Evolutionary conservation across 2,113 vertebrate genomes (phyloP), one percentile per base, ranked within the genome.

Genomic region (Xiphias gladius): DNA sequence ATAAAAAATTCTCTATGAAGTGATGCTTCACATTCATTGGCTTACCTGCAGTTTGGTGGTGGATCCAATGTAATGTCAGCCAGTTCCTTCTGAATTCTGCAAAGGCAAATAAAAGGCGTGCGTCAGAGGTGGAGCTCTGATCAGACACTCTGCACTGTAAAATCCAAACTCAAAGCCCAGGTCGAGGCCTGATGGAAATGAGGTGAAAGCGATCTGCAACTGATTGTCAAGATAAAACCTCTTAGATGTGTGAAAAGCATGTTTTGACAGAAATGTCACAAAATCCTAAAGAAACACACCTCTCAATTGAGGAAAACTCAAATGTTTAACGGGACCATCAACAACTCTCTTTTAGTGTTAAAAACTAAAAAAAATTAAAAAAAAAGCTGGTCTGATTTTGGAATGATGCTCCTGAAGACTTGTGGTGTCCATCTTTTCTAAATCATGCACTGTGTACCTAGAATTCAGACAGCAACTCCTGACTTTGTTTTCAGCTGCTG

Each of bases 1-100:
- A 48, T 16, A 17, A 28, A 66, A 57, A 48, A 19, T 0, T 5
- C 12, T 3, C 20, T 12, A 32, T 16, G 1, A 55, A 48, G 35
- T 8, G 16, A 54, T 1, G 20, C 66, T 50, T 5, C 48, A 52
- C 50, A n/a, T n/a, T 46, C 26, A 5, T 26, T 48, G 12, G 12
- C 89, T 82, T 85, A 99, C 98, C 98, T 99, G 97, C 98, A 99
- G 94, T 99, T 99, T 2, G 98, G 97, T 19, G 98, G 98, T 61
- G 98, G 98, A 88, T 99, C 98, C 96, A 99, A 88, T 13, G 97
- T 99, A 88, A 99, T 99, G 85, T 99, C 98, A 12, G 98, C 98
- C 96, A 99, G 80, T 79, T 99, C 98, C 92, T 99, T 99, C 93
- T 99, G 98, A 95, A 99, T 99, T 96, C 98, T 99, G 93, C 57